These are phyloP conservation scores for Lacerta bilineata DNA, from an alignment of 2,797 vertebrate species.

Conservation along the genomic window DNA sequence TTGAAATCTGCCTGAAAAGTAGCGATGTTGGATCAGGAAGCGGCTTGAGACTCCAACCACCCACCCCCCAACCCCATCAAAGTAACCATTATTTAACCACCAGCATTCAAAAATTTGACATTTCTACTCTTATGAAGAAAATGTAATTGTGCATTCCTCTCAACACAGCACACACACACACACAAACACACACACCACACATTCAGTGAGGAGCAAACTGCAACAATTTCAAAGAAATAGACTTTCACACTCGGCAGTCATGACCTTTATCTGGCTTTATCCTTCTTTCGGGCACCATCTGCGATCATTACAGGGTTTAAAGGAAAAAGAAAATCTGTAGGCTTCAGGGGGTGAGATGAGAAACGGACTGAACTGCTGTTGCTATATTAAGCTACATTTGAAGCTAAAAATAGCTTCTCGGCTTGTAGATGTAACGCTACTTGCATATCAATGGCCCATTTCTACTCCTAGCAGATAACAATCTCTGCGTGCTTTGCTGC, in stretches of 20 bases:
- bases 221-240: conserved; percentile 32
- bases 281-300: conserved; percentile 64
- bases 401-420: conserved; percentile 90
- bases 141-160: background rate
- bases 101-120: background rate
- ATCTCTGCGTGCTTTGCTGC: conserved; percentile 50
- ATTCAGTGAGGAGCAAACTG: no score
- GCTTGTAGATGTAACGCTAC: conserved; percentile 81
- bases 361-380: conserved; percentile 86
- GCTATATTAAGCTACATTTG: conserved; percentile 90
- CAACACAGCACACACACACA: background rate
- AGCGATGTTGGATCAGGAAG: no score
- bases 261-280: conserved; percentile 68
- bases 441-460: conserved; percentile 83
- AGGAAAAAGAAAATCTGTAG: conserved; percentile 74
- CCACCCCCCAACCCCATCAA: no score
- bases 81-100: background rate
- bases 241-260: conserved; percentile 57
- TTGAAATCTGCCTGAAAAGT: no score
- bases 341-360: conserved; percentile 71
- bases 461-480: conserved; percentile 77
- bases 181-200: background rate
- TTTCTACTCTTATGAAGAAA: background rate
- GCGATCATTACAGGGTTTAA: conserved; percentile 56
- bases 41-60: no score